These are phyloP conservation scores for Callipepla californica DNA, from an alignment of 2,113 vertebrate species.

Conservation along the genomic window DNA sequence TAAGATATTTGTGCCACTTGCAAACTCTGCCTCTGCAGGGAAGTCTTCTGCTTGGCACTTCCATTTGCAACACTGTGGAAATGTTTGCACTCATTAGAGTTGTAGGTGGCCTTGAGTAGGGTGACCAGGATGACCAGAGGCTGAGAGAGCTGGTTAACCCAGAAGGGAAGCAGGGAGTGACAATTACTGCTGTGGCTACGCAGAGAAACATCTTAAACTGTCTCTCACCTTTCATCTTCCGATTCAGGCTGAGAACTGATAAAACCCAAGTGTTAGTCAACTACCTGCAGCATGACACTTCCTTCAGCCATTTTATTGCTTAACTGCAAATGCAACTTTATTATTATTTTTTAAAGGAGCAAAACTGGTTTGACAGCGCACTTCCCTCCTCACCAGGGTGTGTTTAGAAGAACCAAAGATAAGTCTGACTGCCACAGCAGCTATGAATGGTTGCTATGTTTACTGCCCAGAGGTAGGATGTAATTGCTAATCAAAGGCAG, in stretches of 20 bases:
- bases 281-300: background rate
- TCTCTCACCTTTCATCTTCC: background rate
- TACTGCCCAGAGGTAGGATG: constrained; percentile 44
- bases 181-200: background rate
- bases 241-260: background rate
- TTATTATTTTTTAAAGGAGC: background rate
- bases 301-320: background rate
- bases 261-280: background rate
- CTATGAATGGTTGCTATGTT: background rate
- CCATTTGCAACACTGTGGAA: background rate
- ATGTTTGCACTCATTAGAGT: background rate
- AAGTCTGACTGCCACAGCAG: background rate
- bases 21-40: background rate
- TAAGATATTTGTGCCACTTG: background rate
- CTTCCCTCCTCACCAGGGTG: constrained; percentile 30
- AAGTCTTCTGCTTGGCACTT: background rate
- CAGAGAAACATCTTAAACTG: background rate
- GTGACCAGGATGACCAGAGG: background rate
- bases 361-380: constrained; percentile 44
- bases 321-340: background rate
- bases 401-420: constrained; percentile 43
- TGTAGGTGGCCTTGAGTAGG: rapidly evolving
- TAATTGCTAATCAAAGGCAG: constrained; percentile 52
- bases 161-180: background rate
- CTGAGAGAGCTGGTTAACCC: background rate